Evolutionary conservation across 2,888 invertebrate species (phyloP), one percentile per base, ranked within the genome.

Genomic region (Andrena camellia): DNA sequence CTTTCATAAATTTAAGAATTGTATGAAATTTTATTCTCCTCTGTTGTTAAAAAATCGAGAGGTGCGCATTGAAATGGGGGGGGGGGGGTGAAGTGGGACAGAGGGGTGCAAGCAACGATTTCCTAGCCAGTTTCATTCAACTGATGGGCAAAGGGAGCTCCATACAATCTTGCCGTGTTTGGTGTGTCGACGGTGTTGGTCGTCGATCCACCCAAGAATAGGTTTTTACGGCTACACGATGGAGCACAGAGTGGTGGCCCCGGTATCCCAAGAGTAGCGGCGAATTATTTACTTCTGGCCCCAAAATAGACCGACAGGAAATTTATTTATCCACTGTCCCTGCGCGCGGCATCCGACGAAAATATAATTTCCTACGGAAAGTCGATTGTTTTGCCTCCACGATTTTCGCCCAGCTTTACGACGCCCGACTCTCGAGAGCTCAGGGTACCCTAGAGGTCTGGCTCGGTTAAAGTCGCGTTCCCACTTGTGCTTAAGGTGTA

Each of bases 261-360:
- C 52, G 67, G 66, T 73, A 75, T 68, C 59, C 57, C 63, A 73
- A 62, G 54, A 78, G 70, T 63, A 35, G 26, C 42, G 50, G 20
- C 64, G 87, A 88, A 88, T 88, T 88, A 88, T 88, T 88, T 88
- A 88, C 84, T 88, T 83, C 78, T 69, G 66, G 81, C 76, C 42
- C 83, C 78, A 83, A 75, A 86, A 86, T 86, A 88, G 88, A 62
- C 7, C 60, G 57, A 76, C 57, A 77, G 78, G 80, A 80, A 79
- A 88, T 86, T 88, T 88, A 88, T 86, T 88, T 88, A 83, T 86
- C 81, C 68, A 81, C 67, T 69, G 78, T 80, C 79, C 68, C 83
- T 72, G 79, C 48, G 42, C 48, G 52, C 72, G 64, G 71, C 69
- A 57, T 35, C 62, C 72, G 80, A 83, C 84, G 67, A 81, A 85